Evolutionary conservation across 2,113 vertebrate species (phyloP).

Genomic region (Sterrhoptilus dennistouni): DNA sequence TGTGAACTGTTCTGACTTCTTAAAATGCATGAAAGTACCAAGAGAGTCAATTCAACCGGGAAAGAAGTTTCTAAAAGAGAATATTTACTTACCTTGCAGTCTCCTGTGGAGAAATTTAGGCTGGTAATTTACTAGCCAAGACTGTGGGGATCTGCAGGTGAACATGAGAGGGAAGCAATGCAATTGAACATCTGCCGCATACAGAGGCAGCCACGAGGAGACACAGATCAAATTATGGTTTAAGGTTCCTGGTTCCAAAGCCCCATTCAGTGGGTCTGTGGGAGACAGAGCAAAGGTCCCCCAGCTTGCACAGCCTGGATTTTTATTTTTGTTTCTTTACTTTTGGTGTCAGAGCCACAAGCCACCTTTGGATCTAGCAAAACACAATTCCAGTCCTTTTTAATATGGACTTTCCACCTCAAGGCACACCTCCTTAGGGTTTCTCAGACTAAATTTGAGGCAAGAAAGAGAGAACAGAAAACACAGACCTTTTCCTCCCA

Average conservation of each 20-base stretch:
- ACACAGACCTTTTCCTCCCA: neutral
- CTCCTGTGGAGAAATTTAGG: neutral
- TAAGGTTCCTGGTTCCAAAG: neutral
- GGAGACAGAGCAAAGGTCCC: neutral
- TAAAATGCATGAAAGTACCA: constrained; percentile 57
- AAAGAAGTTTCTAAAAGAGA: constrained; percentile 15
- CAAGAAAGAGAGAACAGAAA: neutral
- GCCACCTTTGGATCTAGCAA: neutral
- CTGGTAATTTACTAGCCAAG: neutral
- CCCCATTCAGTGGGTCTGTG: neutral
- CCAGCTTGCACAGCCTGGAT: neutral
- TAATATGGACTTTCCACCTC: neutral
- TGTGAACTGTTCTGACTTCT: constrained; percentile 45
- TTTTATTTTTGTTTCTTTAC: accelerated
- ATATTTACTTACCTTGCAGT: constrained; percentile 26
- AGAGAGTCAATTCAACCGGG: constrained; percentile 6
- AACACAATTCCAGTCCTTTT: neutral
- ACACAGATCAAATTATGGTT: neutral
- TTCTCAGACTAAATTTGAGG: neutral
- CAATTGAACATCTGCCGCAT: neutral
- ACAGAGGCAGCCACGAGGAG: neutral
- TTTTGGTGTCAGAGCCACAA: neutral
- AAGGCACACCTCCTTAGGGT: neutral
- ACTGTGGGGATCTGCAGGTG: neutral
- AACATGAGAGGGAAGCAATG: neutral